These are phyloP conservation scores for Conomelus anceps DNA, from an alignment of 2,888 invertebrate genomes.

Conservation along the genomic window DNA sequence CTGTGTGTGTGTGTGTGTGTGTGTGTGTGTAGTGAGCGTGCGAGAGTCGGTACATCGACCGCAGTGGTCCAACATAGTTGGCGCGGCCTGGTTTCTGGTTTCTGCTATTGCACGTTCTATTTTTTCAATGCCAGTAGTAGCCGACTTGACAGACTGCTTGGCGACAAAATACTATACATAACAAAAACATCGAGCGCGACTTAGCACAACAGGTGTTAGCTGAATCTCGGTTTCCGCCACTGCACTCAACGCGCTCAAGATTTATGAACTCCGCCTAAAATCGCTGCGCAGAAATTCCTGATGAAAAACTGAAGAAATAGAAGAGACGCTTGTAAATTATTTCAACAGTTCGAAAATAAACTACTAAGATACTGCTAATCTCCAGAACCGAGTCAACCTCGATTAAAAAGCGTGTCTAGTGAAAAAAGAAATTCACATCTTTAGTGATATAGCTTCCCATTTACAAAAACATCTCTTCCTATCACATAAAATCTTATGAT, in stretches of 20 bases:
- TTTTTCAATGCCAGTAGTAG: not conserved
- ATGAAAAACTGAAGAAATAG: not conserved
- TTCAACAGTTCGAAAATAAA: not conserved
- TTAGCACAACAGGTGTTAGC: not conserved
- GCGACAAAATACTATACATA: not conserved
- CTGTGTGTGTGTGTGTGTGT: too few species aligned
- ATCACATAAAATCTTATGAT: not conserved
- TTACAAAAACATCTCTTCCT: not conserved
- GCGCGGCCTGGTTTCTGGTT: not conserved
- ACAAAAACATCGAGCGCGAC: not conserved
- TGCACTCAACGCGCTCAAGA: not conserved
- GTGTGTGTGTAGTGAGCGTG: not conserved
- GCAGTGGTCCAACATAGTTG: not conserved
- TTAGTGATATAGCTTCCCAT: not conserved
- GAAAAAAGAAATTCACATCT: not conserved
- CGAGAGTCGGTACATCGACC: not conserved
- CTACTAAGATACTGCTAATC: not conserved
- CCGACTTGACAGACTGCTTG: not conserved
- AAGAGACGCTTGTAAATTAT: not conserved
- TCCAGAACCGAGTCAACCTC: not conserved
- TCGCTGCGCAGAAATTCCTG: not conserved
- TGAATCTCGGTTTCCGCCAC: not conserved
- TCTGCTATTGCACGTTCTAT: not conserved
- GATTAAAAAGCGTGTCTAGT: not conserved
- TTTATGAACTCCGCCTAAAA: not conserved